Evolutionary conservation across 1,140 invertebrate species (phyloP).

Genomic region (Gonioctena quinquepunctata): DNA sequence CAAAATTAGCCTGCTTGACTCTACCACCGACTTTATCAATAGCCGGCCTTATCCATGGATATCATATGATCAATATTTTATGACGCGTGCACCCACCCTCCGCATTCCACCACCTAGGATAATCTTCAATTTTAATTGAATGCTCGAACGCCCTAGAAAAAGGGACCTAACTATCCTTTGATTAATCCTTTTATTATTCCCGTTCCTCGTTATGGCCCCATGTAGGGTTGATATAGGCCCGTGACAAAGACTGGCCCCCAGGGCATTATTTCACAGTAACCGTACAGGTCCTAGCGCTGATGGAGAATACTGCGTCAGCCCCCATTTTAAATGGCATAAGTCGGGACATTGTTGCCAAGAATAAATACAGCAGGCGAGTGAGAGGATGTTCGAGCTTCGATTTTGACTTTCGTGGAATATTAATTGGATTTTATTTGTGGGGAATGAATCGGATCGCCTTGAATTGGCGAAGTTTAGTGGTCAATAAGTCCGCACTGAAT

Average conservation of each 20-base stretch:
- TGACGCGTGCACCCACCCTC: neutral
- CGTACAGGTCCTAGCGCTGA: neutral
- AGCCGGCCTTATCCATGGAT: neutral
- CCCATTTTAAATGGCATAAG: neutral
- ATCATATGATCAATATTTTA: neutral
- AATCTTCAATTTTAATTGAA: constrained; percentile 24
- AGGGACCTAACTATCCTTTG: constrained; percentile 25
- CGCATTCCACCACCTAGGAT: constrained; percentile 3
- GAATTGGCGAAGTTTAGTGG: no score
- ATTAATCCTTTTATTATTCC: constrained; percentile 37
- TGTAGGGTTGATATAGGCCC: constrained; percentile 18
- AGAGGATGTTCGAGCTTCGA: neutral
- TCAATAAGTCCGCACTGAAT: no score
- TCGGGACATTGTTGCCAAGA: neutral
- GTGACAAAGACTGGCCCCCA: constrained; percentile 23
- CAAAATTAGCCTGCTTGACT: no score
- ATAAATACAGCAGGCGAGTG: neutral
- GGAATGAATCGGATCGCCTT: no score
- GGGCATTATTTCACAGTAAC: constrained; percentile 32
- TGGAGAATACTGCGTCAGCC: constrained; percentile 10
- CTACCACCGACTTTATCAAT: no score
- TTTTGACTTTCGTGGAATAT: neutral
- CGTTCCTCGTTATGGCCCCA: constrained; percentile 28
- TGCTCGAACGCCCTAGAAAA: constrained; percentile 16
- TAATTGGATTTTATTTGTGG: no score